Conservation (phyloP, 2,888 invertebrate genomes). For the Neoscelio sp. region DNA sequence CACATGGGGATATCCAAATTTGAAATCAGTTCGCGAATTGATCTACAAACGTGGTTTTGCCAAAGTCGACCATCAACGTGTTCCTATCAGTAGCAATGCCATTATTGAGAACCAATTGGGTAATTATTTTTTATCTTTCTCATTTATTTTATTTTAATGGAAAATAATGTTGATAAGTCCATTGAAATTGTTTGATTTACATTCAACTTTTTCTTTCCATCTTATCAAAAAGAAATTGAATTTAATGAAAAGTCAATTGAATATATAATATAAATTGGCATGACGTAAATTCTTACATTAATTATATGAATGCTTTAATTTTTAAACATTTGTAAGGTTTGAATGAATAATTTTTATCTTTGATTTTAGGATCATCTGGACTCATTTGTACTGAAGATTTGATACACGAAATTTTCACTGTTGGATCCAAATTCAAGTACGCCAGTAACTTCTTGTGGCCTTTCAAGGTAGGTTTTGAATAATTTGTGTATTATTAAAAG, state of each 20-base stretch:
- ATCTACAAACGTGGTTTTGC: constrained; percentile 99
- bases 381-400: constrained; percentile 99
- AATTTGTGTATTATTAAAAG: constrained; percentile 87
- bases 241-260: too few species aligned
- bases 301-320: too few species aligned
- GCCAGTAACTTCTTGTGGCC: constrained; percentile 99
- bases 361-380: constrained; percentile 85
- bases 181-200: background rate
- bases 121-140: constrained; percentile 75
- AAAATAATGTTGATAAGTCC: background rate
- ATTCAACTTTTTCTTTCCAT: too few species aligned
- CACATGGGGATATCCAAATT: constrained; percentile 99
- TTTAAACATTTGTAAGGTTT: too few species aligned
- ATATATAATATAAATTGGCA: too few species aligned
- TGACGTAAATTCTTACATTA: too few species aligned
- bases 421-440: constrained; percentile 93
- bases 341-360: too few species aligned
- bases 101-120: constrained; percentile 96
- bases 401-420: constrained; percentile 97
- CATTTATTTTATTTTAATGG: constrained; percentile 1
- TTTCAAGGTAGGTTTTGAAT: constrained; percentile 89
- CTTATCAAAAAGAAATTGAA: too few species aligned
- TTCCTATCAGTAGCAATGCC: constrained; percentile 97
- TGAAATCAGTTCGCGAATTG: constrained; percentile 97
- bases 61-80: constrained; percentile 94